phyloP scores from a whole-genome alignment of 2,888 invertebrate species.

The Callyntrura sp. region DNA sequence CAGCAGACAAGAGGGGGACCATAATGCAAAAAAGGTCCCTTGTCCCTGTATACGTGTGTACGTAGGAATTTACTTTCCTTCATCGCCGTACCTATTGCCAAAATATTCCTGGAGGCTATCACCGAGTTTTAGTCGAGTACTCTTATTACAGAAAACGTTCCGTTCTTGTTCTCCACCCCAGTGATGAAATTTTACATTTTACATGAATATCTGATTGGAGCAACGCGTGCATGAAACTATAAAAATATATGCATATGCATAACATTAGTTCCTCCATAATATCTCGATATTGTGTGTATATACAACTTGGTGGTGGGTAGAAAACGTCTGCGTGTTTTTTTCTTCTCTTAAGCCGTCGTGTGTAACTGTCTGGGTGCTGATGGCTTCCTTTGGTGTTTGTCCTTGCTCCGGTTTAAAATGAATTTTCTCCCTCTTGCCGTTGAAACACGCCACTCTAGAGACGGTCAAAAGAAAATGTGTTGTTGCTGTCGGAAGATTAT shows the following conservation, averaged over 20 bases:
- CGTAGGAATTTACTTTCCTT: constrained; percentile 57
- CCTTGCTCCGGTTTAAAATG: constrained; percentile 51
- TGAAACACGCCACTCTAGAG: background rate
- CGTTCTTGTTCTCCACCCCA: background rate
- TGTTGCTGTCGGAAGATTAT: constrained; percentile 3
- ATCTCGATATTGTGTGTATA: too few species aligned
- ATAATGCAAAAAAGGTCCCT: constrained; percentile 51
- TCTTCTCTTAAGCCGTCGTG: too few species aligned
- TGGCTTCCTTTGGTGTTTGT: constrained; percentile 36
- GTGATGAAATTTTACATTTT: constrained; percentile 5
- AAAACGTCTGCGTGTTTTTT: background rate
- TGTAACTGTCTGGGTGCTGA: constrained; percentile 18
- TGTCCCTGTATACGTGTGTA: too few species aligned
- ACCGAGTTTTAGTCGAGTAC: background rate
- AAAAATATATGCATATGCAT: constrained; percentile 1
- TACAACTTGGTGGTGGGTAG: too few species aligned
- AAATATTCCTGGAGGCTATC: constrained; percentile 50
- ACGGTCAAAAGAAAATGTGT: background rate
- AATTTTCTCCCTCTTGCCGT: constrained; percentile 44
- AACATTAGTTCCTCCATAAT: too few species aligned
- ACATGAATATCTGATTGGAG: background rate
- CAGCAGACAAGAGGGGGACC: background rate
- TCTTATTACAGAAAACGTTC: constrained; percentile 3
- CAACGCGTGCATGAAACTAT: background rate
- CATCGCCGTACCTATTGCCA: constrained; percentile 5